These are phyloP conservation scores for Phoebastria nigripes DNA, from an alignment of 2,797 vertebrate species.

Conservation along the genomic window DNA sequence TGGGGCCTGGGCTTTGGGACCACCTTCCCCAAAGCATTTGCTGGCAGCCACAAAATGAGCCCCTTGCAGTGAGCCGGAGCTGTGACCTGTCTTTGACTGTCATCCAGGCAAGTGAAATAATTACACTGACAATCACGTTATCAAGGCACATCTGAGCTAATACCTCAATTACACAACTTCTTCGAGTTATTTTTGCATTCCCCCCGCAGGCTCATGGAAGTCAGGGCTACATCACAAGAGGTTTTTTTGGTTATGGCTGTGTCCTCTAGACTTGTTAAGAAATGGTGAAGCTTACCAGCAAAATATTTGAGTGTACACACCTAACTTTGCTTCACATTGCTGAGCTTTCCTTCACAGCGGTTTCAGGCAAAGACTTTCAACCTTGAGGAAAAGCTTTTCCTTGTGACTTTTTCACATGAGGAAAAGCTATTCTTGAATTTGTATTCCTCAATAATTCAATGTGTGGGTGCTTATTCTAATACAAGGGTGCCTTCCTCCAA, in stretches of 20 bases:
- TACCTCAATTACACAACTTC: not conserved
- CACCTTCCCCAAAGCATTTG: accelerated
- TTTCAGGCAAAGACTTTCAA: not conserved
- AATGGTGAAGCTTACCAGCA: not conserved
- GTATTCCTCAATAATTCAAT: not conserved
- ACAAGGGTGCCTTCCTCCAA: not conserved
- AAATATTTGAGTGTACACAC: not conserved
- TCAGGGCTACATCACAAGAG: not conserved
- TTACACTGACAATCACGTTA: not conserved
- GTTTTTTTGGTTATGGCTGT: not conserved
- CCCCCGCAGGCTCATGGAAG: not conserved
- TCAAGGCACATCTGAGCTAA: not conserved
- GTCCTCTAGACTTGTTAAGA: not conserved
- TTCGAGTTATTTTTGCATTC: not conserved
- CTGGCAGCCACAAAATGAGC: not conserved
- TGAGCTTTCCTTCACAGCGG: not conserved
- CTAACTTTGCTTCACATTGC: not conserved
- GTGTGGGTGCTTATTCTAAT: not conserved
- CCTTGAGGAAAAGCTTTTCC: not conserved
- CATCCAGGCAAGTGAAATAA: not conserved
- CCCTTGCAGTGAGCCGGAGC: not conserved
- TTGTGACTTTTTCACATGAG: no score
- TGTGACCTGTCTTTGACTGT: not conserved
- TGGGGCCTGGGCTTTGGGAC: not conserved
- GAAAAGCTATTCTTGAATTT: not conserved